Evolutionary conservation across 2,113 vertebrate species (phyloP), one percentile per base, ranked within the genome.

Genomic region (Orycteropus afer): DNA sequence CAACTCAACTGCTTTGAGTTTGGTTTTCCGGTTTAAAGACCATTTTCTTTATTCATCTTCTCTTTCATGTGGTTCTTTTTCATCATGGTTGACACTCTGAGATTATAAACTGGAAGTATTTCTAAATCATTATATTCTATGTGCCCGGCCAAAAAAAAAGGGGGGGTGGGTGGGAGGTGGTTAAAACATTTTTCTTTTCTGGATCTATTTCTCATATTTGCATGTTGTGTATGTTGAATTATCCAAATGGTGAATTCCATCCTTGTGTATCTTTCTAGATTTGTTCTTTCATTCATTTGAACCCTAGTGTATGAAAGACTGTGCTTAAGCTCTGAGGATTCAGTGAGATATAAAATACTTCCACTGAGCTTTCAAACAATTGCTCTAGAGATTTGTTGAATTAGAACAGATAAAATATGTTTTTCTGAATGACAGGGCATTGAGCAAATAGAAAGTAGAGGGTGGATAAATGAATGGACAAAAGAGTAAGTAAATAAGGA

Each of bases 361-460:
- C 42, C 42, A 3, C 23, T 32, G 40, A 76, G 25, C 42, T 69
- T 85, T 51, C 67, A 37, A 59, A 55, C 49, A 22, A 42, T 59
- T 57, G 14, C 37, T 27, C 53, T 63, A 20, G 77, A 95, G 22
- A 7, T 80, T 47, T 27, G 3, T 49, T 25, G 45, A n/a, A 92
- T 40, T 67, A 55, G n/a, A 40, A 65, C 85, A 67, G 18, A 25
- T 86, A 74, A 89, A 95, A 82, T 92, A 13, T 86, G 34, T 55
- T 57, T 40, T 81, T 6, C 25, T n/a, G 3, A 90, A 67, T 94
- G 49, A n/a, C 34, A 76, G 65, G 73, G 22, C 25, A 82, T 45
- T 90, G 86, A 93, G 57, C 65, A 49, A 55, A 74, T 23, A 78
- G 42, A 79, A 93, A 89, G 47, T 45, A 81, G 27, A 89, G n/a